Conservation (phyloP, 2,797 vertebrate species). For the Rhabdophis nuchalis region DNA sequence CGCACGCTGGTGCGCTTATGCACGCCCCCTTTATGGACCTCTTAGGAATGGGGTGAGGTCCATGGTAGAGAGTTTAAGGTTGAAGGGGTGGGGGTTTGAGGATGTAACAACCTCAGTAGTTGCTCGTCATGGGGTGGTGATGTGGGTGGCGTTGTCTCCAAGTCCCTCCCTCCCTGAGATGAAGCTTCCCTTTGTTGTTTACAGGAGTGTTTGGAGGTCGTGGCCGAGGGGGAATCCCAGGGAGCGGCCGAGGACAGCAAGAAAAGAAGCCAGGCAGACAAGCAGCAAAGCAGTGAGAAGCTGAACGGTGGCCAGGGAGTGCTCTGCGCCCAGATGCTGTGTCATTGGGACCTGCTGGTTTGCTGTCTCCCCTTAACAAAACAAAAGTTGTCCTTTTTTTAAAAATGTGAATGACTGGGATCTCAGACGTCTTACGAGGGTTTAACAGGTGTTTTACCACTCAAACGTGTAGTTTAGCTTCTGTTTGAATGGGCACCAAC, state of each 20-base stretch:
- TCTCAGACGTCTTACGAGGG: background rate
- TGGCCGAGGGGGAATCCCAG: constrained; percentile 77
- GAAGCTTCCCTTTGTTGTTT: background rate
- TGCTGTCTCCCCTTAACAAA: background rate
- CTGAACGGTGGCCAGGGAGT: background rate
- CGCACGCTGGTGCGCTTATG: too few species aligned
- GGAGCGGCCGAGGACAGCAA: constrained; percentile 81
- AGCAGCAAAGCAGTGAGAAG: constrained; percentile 82
- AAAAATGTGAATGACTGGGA: background rate
- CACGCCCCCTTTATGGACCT: too few species aligned
- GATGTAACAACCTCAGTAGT: too few species aligned
- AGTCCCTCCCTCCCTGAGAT: rapidly evolving
- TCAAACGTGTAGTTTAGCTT: background rate
- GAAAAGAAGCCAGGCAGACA: constrained; percentile 90
- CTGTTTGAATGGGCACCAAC: background rate
- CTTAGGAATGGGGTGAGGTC: too few species aligned
- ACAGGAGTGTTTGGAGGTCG: constrained; percentile 85
- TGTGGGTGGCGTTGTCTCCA: background rate
- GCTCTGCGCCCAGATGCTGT: background rate
- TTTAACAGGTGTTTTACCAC: background rate
- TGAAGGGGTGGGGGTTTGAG: too few species aligned
- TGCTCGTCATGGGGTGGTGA: background rate
- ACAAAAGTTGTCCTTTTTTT: background rate
- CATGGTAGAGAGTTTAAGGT: too few species aligned
- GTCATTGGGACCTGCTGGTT: too few species aligned